phyloP scores from a whole-genome alignment of 2,797 vertebrate species.

The Mus minutoides region DNA sequence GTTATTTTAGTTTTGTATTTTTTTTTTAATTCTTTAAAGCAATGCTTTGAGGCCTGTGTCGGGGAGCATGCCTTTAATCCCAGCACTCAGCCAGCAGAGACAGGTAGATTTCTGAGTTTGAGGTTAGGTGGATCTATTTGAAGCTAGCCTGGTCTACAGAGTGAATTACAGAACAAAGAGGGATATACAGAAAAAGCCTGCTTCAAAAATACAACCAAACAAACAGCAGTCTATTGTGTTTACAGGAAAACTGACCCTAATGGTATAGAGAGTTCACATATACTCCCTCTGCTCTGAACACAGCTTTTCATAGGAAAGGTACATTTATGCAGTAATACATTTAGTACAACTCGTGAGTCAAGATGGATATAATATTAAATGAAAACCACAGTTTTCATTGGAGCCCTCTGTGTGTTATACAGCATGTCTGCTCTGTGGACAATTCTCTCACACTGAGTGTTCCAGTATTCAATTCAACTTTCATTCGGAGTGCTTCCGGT shows the following conservation, averaged over 20 bases:
- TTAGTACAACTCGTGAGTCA: background rate
- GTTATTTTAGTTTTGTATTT: background rate
- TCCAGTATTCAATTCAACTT: background rate
- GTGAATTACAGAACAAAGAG: background rate
- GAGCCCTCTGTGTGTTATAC: background rate
- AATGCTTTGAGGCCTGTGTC: background rate
- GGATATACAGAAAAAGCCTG: background rate
- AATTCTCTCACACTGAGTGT: background rate
- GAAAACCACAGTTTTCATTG: background rate
- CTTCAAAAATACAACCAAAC: background rate
- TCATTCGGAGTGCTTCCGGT: background rate
- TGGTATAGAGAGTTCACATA: background rate
- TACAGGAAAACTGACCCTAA: background rate
- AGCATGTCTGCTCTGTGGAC: background rate
- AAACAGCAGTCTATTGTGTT: background rate
- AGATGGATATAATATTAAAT: background rate
- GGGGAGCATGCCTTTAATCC: background rate
- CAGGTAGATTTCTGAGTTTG: background rate
- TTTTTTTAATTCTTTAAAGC: conserved; percentile 13
- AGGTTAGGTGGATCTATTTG: background rate
- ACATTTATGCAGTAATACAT: background rate
- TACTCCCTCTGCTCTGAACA: background rate
- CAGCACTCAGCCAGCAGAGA: background rate
- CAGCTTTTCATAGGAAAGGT: background rate
- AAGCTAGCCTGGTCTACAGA: background rate